Conservation (phyloP, 2,797 vertebrate species). For the Paratrypauchen microcephalus region DNA sequence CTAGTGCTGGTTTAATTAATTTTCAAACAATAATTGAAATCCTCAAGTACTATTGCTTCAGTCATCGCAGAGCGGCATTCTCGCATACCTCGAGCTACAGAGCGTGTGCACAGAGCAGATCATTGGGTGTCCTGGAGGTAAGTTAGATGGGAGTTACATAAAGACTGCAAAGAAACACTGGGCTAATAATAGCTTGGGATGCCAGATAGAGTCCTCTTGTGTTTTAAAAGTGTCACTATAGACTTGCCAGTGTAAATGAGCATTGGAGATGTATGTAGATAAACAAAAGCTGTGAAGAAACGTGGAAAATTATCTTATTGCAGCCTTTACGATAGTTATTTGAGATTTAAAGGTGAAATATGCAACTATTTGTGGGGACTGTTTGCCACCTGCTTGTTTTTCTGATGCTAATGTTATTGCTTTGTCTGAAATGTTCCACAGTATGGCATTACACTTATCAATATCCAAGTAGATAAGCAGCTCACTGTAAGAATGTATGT, state of each 20-base stretch:
- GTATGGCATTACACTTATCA: no score
- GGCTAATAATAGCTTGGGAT: conserved; percentile 34
- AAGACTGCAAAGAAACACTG: conserved; percentile 29
- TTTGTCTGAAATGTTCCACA: no score
- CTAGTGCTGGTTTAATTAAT: not conserved
- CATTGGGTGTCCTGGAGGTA: conserved; percentile 25
- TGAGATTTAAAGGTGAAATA: not conserved
- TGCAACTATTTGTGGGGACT: no score
- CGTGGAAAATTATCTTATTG: not conserved
- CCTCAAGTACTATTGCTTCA: not conserved
- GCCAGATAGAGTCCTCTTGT: conserved; percentile 23
- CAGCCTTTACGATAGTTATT: not conserved
- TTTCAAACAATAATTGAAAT: not conserved
- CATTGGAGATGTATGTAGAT: not conserved
- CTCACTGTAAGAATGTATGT: no score
- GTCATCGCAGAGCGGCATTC: not conserved
- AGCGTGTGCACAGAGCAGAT: conserved; percentile 18
- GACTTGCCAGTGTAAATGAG: not conserved
- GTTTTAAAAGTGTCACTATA: conserved; percentile 22
- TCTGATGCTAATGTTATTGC: no score
- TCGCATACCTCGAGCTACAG: conserved; percentile 9
- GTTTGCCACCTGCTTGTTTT: no score
- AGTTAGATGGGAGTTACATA: conserved; percentile 41
- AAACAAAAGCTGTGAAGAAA: not conserved
- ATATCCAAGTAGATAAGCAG: no score